Evolutionary conservation across 2,113 vertebrate genomes (phyloP), one percentile per base, ranked within the genome.

Genomic region (Willisornis vidua): DNA sequence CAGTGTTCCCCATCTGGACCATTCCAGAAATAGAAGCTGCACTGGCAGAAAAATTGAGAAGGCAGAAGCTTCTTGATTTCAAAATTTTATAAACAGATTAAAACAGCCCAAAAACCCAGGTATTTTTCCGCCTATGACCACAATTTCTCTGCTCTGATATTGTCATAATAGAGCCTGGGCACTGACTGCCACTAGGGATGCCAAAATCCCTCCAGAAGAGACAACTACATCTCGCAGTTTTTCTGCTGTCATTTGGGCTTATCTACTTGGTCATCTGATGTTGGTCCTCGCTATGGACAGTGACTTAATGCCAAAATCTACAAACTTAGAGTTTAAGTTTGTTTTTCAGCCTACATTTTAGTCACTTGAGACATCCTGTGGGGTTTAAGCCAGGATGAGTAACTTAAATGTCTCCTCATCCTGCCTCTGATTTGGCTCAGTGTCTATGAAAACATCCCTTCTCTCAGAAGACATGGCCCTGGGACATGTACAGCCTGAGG

Each of bases 301-400:
- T 19, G 37, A 57, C 26, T 61, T 86, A 39, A 52, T 33, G 26
- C 65, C 67, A 80, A 90, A 85, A 77, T 75, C 79, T 43, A 72
- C 63, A 85, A 62, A 73, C 7, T 29, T 65, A 45, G 0, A 29
- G 24, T 77, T 91, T 67, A 77, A 90, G 51, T 43, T 70, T 91
- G 12, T 52, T 25, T 91, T 94, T 82, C 84, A 89, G 82, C 85
- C 85, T 55, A 63, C 65, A 45, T 33, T 73, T 86, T 51, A 84
- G 68, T 74, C 85, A 93, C 59, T 91, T 35, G 82, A 96, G 93
- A 93, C 83, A 86, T 90, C 88, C 92, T 88, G 74, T 77, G 85
- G 54, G 67, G 67, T 58, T 90, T 75, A 90, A 94, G 65, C 63
- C 82, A 87, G 55, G 65, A 85, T 95, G 90, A 97, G 88, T 88